A percentile compares a stretch with the other conserved stretches of the same genome.
Conservation (phyloP, 2,113 vertebrate genomes). For the Dromiciops gliroides region DNA sequence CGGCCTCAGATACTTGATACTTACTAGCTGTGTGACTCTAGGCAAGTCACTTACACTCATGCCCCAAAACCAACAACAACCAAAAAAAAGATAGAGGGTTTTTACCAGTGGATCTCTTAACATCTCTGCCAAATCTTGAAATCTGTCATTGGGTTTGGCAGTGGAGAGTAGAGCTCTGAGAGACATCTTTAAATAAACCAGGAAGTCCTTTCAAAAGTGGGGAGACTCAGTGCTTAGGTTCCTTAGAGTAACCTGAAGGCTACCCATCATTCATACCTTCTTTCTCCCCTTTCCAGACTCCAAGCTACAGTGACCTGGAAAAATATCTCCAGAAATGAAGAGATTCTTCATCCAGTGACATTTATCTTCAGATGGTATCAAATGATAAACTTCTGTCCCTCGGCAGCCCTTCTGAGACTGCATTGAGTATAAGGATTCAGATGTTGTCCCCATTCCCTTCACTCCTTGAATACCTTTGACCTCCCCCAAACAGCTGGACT, state of each 20-base stretch:
- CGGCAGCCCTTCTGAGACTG: constrained; percentile 74
- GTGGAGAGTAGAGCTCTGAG: not conserved
- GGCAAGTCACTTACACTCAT: no score
- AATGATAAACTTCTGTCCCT: constrained; percentile 80
- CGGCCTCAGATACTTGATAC: no score
- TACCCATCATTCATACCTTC: constrained; percentile 1
- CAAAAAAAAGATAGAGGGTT: not conserved
- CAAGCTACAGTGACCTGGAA: constrained; percentile 82
- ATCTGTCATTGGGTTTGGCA: not conserved
- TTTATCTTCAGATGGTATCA: constrained; percentile 82
- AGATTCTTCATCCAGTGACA: constrained; percentile 85
- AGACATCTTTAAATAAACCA: not conserved
- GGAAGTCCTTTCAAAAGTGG: not conserved
- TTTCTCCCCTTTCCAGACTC: constrained; percentile 82
- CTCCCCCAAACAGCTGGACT: constrained; percentile 84
- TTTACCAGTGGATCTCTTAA: not conserved
- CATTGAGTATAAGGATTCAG: constrained; percentile 80
- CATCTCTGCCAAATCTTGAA: not conserved
- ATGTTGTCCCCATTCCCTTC: constrained; percentile 89
- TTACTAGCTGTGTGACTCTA: no score
- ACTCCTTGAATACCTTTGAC: constrained; percentile 92
- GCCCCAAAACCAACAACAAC: no score
- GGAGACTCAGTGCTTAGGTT: not conserved
- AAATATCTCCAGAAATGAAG: constrained; percentile 83
- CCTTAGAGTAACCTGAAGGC: not conserved